A percentile compares a stretch with the other conserved stretches of the same genome.
These are phyloP conservation scores for Cercopithecus neglectus DNA, from an alignment of 2,797 vertebrate genomes.

Conservation along the genomic window DNA sequence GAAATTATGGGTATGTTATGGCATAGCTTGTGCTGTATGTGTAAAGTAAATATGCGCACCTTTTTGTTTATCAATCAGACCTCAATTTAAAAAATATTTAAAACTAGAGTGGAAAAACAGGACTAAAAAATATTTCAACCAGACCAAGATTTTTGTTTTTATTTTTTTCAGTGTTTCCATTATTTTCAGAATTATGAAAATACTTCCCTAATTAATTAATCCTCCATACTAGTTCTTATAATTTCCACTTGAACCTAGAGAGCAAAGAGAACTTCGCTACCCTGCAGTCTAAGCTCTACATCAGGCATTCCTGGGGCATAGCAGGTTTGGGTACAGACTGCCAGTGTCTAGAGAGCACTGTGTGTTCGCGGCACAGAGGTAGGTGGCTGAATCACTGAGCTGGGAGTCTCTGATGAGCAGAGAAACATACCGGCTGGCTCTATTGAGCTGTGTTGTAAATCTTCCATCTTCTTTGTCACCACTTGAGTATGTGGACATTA, in stretches of 20 bases:
- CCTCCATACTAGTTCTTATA: neutral
- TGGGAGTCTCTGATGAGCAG: slow-evolving; percentile 30
- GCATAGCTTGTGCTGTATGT: neutral
- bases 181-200: neutral
- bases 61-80: neutral
- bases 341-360: slow-evolving; percentile 16
- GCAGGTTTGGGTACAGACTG: neutral
- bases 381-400: slow-evolving; percentile 58
- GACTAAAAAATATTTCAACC: neutral
- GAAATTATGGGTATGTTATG: neutral
- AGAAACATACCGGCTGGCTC: neutral
- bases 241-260: neutral
- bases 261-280: neutral
- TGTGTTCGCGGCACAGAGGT: slow-evolving; percentile 66
- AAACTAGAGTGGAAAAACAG: neutral
- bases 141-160: neutral
- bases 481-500: fast-evolving
- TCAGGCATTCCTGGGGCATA: neutral
- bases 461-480: neutral
- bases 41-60: neutral
- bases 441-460: neutral
- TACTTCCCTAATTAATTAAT: neutral
- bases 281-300: neutral
- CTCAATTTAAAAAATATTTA: neutral
- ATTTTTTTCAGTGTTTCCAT: neutral